These are phyloP conservation scores for Paramormyrops hopkinsi DNA, from an alignment of 2,797 vertebrate species.

Conservation along the genomic window DNA sequence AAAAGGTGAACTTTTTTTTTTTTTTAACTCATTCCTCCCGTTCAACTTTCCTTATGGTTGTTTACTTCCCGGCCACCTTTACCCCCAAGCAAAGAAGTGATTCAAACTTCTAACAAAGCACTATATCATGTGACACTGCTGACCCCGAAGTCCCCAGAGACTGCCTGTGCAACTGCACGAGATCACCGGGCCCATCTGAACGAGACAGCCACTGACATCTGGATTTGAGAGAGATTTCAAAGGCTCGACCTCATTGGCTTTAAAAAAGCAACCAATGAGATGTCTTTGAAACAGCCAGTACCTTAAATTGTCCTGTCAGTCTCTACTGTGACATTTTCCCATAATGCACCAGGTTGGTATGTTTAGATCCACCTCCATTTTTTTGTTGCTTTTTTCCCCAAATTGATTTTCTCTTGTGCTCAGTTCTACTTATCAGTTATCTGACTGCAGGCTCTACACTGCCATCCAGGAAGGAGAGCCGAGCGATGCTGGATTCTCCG, in stretches of 20 bases:
- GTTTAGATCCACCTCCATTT: background rate
- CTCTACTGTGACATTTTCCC: constrained; percentile 28
- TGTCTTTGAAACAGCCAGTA: constrained; percentile 29
- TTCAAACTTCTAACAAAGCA: background rate
- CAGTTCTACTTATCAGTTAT: background rate
- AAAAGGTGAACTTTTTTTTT: constrained; percentile 1
- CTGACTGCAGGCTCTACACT: no score
- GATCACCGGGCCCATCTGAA: background rate
- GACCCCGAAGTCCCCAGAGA: background rate
- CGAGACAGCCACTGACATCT: constrained; percentile 17
- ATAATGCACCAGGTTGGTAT: constrained; percentile 17
- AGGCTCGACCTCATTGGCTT: constrained; percentile 32
- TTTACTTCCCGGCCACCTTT: background rate
- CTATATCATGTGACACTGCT: constrained; percentile 21
- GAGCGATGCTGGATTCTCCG: background rate
- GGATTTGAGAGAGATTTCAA: constrained; percentile 24
- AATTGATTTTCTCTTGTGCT: background rate
- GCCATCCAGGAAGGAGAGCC: background rate
- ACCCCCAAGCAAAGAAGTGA: background rate
- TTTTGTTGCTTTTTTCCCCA: background rate
- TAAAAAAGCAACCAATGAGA: constrained; percentile 31
- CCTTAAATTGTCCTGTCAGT: constrained; percentile 29
- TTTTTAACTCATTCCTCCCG: background rate
- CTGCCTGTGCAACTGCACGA: background rate
- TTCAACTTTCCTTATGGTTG: background rate